phyloP scores from a whole-genome alignment of 2,888 invertebrate species.

The Eilema griseolum region DNA sequence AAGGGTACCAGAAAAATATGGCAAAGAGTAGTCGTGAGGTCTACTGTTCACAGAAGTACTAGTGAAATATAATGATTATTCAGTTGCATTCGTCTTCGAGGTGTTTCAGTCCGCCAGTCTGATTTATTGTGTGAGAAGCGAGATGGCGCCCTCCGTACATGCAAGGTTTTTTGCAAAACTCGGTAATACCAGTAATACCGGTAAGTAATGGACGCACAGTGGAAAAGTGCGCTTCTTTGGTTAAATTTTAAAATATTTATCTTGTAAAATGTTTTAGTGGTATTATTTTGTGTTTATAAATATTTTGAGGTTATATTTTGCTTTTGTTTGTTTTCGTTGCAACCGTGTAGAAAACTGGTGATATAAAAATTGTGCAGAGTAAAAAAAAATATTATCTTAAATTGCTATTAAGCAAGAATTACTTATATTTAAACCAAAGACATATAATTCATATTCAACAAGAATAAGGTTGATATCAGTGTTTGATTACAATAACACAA shows the following conservation, averaged over 20 bases:
- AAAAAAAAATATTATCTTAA: too few relatives aligned
- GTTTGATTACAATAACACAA: not conserved
- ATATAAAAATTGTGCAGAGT: not conserved
- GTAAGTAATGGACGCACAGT: slow-evolving; percentile 19
- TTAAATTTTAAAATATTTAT: not conserved
- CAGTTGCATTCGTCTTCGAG: slow-evolving; percentile 18
- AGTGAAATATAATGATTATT: not conserved
- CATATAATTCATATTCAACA: too few relatives aligned
- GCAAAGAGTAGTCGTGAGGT: too few relatives aligned
- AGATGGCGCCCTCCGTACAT: slow-evolving; percentile 35
- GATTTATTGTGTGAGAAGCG: slow-evolving; percentile 51
- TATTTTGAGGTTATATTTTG: not conserved
- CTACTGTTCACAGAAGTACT: too few relatives aligned
- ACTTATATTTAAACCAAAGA: too few relatives aligned
- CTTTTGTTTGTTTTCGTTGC: not conserved
- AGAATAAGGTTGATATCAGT: too few relatives aligned
- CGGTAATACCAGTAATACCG: slow-evolving; percentile 15
- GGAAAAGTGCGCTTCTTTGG: not conserved
- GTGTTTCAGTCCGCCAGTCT: slow-evolving; percentile 44
- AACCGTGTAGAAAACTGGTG: not conserved
- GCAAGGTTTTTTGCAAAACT: slow-evolving; percentile 30
- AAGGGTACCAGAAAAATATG: too few relatives aligned
- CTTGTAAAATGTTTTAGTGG: not conserved
- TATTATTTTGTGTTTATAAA: not conserved
- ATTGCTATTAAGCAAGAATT: too few relatives aligned